These are phyloP conservation scores for Oncorhynchus keta DNA, from an alignment of 2,113 vertebrate species.

Conservation along the genomic window DNA sequence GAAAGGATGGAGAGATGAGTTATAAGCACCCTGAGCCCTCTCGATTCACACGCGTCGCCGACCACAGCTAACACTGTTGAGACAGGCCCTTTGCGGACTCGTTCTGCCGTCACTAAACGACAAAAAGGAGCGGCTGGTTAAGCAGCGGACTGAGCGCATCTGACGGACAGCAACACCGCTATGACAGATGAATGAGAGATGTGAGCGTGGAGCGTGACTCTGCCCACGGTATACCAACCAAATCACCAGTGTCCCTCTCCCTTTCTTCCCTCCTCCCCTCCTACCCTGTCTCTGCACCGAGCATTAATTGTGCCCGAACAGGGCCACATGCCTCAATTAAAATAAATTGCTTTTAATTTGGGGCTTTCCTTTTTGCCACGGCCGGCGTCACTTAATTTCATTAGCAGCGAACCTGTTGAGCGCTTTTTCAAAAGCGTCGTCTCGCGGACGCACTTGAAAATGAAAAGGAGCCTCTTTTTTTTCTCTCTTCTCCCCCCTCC, in stretches of 20 bases:
- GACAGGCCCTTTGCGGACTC: conserved; percentile 57
- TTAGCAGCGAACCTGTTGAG: conserved; percentile 97
- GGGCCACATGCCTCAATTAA: conserved; percentile 94
- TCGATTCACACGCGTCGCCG: background rate
- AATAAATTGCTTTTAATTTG: conserved; percentile 98
- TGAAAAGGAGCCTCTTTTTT: conserved; percentile 81
- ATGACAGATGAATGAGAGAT: background rate
- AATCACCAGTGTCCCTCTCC: background rate
- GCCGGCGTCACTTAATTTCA: conserved; percentile 97
- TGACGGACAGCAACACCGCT: conserved; percentile 28
- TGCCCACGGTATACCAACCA: background rate
- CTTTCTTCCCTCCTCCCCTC: conserved; percentile 36
- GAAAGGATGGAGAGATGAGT: background rate
- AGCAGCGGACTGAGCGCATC: conserved; percentile 63
- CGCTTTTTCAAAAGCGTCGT: conserved; percentile 89
- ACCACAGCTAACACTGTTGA: conserved; percentile 55
- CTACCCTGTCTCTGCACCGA: conserved; percentile 44
- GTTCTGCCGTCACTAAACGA: conserved; percentile 58
- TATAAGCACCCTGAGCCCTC: background rate
- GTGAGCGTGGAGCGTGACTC: too few species aligned
- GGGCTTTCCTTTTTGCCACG: conserved; percentile 81
- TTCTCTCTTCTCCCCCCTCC: conserved; percentile 65
- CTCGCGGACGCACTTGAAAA: conserved; percentile 91
- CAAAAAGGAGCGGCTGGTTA: conserved; percentile 58
- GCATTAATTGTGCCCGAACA: conserved; percentile 85